Evolutionary conservation across 1,140 invertebrate species (phyloP).

Genomic region (Drosophila nigrodunni): DNA sequence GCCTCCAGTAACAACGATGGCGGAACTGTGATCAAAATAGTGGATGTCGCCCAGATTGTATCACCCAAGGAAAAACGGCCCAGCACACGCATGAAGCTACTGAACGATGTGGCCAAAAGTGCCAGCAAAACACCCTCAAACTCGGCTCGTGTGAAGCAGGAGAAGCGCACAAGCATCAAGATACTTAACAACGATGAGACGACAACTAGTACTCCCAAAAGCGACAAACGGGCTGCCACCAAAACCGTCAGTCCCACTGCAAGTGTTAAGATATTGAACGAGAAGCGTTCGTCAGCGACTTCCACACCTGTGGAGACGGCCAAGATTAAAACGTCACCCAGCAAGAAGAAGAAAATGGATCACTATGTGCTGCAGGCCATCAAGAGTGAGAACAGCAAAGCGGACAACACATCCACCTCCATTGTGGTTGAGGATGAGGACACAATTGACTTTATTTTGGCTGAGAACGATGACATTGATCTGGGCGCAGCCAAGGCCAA

Average conservation of each 20-base stretch:
- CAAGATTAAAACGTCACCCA: conserved; percentile 54
- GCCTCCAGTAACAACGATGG: neutral
- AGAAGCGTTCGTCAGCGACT: conserved; percentile 42
- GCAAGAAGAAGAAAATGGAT: conserved; percentile 69
- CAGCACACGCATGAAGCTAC: conserved; percentile 58
- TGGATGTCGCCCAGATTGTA: conserved; percentile 48
- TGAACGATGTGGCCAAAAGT: conserved; percentile 52
- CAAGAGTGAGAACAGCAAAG: conserved; percentile 68
- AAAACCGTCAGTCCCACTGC: conserved; percentile 23
- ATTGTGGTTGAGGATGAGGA: conserved; percentile 53
- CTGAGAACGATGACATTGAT: conserved; percentile 62
- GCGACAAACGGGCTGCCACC: conserved; percentile 33
- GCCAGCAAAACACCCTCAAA: neutral
- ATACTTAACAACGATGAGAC: conserved; percentile 73
- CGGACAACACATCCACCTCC: conserved; percentile 31
- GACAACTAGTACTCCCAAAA: conserved; percentile 25
- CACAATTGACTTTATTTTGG: conserved; percentile 75
- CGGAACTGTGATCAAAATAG: conserved; percentile 50
- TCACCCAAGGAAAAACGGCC: conserved; percentile 50
- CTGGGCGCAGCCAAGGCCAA: conserved; percentile 36
- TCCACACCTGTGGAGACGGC: conserved; percentile 37
- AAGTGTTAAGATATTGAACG: conserved; percentile 65
- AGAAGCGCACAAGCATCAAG: conserved; percentile 63
- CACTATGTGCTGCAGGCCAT: conserved; percentile 77
- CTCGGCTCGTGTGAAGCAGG: conserved; percentile 35